phyloP scores from a whole-genome alignment of 2,888 invertebrate species.

The Geophilus truncorum region DNA sequence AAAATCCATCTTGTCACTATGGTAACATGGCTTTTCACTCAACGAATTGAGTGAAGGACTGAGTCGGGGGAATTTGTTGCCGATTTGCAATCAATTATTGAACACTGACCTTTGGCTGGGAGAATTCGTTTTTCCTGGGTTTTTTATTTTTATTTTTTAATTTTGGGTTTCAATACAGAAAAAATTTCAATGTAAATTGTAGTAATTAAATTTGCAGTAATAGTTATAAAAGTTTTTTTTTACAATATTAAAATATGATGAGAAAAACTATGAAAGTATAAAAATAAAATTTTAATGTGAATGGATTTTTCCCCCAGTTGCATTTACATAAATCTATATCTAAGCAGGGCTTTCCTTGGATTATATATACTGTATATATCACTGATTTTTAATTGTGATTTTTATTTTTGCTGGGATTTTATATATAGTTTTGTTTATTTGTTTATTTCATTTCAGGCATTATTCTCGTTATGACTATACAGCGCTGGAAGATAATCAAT shows the following conservation, averaged over 20 bases:
- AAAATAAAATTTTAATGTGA: background rate
- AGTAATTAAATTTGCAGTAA: too few relatives aligned
- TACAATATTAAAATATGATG: too few relatives aligned
- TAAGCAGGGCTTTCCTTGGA: background rate
- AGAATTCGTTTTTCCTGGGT: background rate
- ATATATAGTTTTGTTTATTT: background rate
- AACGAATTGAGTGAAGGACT: background rate
- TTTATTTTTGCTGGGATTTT: too few relatives aligned
- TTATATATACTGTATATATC: too few relatives aligned
- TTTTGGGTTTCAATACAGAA: too few relatives aligned
- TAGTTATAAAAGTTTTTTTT: too few relatives aligned
- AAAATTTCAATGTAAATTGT: too few relatives aligned
- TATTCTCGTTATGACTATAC: constrained; percentile 62
- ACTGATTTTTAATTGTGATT: too few relatives aligned
- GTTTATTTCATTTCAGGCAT: constrained; percentile 45
- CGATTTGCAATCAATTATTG: constrained; percentile 25
- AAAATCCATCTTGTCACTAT: constrained; percentile 5
- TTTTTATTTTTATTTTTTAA: background rate
- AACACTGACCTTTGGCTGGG: background rate
- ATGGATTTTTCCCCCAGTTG: background rate
- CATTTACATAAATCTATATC: background rate
- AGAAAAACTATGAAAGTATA: too few relatives aligned
- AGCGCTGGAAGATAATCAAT: constrained; percentile 58
- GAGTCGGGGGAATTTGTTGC: background rate
- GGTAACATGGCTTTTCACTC: constrained; percentile 6